Base-by-base conservation (phyloP, 2,888 invertebrate genomes). In the Rhagophthalmus giganteus region DNA sequence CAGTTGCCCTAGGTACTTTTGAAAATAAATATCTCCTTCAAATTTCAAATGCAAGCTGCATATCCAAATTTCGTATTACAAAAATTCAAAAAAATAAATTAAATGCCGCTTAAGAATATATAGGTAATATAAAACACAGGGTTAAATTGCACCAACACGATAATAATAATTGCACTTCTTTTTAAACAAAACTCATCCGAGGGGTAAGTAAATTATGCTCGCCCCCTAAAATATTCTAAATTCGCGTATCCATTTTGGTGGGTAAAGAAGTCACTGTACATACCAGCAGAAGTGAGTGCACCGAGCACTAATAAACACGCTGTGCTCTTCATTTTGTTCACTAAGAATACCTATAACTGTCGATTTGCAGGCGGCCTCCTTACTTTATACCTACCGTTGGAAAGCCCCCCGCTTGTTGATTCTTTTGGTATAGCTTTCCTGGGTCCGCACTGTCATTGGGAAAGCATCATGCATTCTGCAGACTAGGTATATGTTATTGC, bases 241-340 rank as follows among this genome's bases (percentile, higher is more conserved):
- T 26, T 25, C 25, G 25, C 27, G 24, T 32, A 52, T 45, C 50
- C 51, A 33, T 26, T 9, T 7, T 24, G 28, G 45, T 39, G 46
- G 54, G 55, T 54, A 58, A 52, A 41, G 47, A 46, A 46, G 51
- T 11, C 53, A 47, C 47, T 53, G 31, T 41, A 74, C 75, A 64
- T 74, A 75, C 75, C 75, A 73, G 71, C 64, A 58, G 66, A 68
- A 59, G 66, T 65, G 60, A 75, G 71, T 69, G 74, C 74, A 69
- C 73, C 66, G 46, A 75, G 69, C 66, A 74, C 71, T 59, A 74
- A 65, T 49, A 74, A 67, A 72, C 74, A 72, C 72, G 66, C 68
- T 67, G 69, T 68, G 67, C 62, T 71, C 74, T 71, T 70, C 74
- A 74, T 75, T 58, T 64, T 61, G 61, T 61, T 61, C 62, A 64